Evolutionary conservation across 2,888 invertebrate genomes (phyloP), one percentile per base, ranked within the genome.

Genomic region (Aphodius granarius): DNA sequence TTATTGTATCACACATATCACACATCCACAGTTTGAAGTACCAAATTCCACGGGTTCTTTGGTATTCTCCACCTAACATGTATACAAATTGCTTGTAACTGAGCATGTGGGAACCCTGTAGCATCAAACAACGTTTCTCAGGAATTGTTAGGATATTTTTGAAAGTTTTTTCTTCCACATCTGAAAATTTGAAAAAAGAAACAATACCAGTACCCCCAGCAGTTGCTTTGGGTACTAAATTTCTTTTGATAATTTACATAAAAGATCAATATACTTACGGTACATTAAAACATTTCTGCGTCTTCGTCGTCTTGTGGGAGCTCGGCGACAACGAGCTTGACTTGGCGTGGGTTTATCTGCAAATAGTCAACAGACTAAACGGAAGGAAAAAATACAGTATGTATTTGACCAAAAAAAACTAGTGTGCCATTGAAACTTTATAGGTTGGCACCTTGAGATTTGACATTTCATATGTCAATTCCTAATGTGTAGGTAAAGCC

Each of bases 1-100:
- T 79, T 62, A 85, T 81, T 2, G 82, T 83, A 77, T 87, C 82
- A 71, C n/a, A n/a, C n/a, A n/a, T n/a, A n/a, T n/a, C n/a, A n/a
- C 83, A 86, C 5, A 81, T 79, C 86, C 84, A 86, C 74, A 86
- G 81, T 78, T 83, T 83, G 5, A 72, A 76, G 78, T 86, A 86
- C 86, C 86, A 87, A 70, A 77, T 81, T 6, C 86, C 86, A 74
- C 78, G 81, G 5, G 86, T 86, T 20, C 85, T 78, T 9, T 78
- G 70, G 78, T 79, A 82, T 80, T 87, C 85, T 9, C 87, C 87
- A n/a, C 87, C 87, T 77, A 84, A 85, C 23, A 87, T 77, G 75
- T 84, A 83, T 73, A 86, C 79, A 72, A 82, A 83, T 76, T 84
- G 82, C 79, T 85, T 86, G 78, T 86, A 84, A 1, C 84, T 83